Percentiles rank a stretch among this genome's conserved stretches.
phyloP scores from a whole-genome alignment of 1,140 invertebrate species.

The Ridgeia piscesae region DNA sequence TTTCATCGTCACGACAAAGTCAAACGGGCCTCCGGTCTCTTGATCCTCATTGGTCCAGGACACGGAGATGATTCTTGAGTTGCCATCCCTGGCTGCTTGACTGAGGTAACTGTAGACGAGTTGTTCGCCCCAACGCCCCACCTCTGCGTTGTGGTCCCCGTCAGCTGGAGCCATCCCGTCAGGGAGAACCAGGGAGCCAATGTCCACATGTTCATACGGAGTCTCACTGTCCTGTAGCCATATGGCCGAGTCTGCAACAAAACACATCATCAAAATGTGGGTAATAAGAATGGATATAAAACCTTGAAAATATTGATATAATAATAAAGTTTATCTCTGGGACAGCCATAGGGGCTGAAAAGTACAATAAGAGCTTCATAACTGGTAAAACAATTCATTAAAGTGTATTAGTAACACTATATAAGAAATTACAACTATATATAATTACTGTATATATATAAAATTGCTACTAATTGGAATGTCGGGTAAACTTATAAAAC shows the following conservation, averaged over 20 bases:
- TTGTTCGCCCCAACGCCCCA: conserved; percentile 47
- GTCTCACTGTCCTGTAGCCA: background rate
- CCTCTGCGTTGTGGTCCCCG: conserved; percentile 21
- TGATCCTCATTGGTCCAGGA: conserved; percentile 17
- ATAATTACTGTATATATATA: no score
- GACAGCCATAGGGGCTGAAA: no score
- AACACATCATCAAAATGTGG: no score
- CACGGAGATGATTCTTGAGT: background rate
- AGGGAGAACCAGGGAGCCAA: background rate
- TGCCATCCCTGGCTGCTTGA: background rate
- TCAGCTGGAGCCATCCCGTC: conserved; percentile 11
- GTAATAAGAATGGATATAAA: no score
- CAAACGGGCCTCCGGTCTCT: conserved; percentile 11
- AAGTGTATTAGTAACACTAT: no score
- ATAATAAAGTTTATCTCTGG: no score
- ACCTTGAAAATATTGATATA: no score
- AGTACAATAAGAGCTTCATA: no score
- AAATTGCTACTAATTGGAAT: no score
- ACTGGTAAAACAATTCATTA: no score
- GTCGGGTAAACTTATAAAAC: no score
- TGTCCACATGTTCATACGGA: background rate
- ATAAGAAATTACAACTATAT: no score
- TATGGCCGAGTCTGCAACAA: background rate
- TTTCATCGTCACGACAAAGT: background rate
- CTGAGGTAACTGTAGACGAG: conserved; percentile 42